Conservation (phyloP, 2,888 invertebrate genomes). For the Noctua pronuba region DNA sequence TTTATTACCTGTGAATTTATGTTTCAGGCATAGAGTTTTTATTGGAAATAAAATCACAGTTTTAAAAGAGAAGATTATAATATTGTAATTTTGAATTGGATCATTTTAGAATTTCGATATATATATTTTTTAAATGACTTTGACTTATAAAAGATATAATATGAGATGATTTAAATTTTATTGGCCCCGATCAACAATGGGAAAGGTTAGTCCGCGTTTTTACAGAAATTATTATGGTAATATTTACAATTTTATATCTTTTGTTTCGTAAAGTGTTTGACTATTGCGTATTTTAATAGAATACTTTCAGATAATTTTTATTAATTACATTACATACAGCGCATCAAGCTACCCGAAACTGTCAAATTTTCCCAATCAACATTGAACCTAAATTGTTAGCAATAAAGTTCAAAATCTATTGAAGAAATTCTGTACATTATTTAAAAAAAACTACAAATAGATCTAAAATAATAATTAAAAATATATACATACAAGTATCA, state of each 20-base stretch:
- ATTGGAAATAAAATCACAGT: neutral
- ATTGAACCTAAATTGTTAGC: too few species aligned
- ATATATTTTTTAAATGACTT: neutral
- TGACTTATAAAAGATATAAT: neutral
- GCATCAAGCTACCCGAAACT: too few species aligned
- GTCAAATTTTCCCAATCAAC: too few species aligned
- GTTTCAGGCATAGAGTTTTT: neutral
- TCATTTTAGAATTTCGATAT: neutral
- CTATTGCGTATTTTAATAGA: neutral
- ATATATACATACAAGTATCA: neutral
- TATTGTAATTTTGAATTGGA: neutral
- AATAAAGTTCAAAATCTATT: too few species aligned
- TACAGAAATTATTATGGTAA: neutral
- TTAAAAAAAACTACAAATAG: too few species aligned
- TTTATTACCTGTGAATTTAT: constrained; percentile 10
- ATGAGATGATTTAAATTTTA: neutral
- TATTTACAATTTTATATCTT: too few species aligned
- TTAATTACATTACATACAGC: too few species aligned
- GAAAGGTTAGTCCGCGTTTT: neutral
- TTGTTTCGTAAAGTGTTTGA: neutral
- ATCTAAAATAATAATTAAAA: neutral
- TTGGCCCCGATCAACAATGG: neutral
- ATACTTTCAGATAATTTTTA: too few species aligned
- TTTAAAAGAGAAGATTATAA: too few species aligned
- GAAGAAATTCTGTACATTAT: too few species aligned